Conservation (phyloP, 2,888 invertebrate genomes). For the Eristalis tenax region DNA sequence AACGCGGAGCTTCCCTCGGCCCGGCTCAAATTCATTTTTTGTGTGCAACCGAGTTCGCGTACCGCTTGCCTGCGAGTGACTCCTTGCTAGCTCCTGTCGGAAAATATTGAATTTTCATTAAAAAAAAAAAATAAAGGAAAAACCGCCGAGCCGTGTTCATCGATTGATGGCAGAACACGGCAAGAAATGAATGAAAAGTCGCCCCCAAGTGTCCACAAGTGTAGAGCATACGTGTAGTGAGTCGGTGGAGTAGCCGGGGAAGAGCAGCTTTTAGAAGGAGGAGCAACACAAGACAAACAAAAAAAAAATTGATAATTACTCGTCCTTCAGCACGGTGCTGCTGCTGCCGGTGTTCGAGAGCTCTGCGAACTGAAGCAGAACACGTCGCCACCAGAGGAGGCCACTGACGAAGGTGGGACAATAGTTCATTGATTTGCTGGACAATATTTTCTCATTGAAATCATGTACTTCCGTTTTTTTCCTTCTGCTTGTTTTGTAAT, state of each 20-base stretch:
- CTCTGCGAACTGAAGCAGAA: conserved; percentile 44
- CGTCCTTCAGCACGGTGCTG: not conserved
- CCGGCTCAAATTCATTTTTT: conserved; percentile 3
- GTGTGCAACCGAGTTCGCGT: conserved; percentile 5
- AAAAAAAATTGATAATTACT: not conserved
- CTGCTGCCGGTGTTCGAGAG: conserved; percentile 7
- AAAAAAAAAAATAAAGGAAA: conserved; percentile 7
- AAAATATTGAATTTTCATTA: conserved; percentile 45
- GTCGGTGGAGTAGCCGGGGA: not conserved
- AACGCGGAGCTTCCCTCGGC: not conserved
- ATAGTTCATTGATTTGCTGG: conserved; percentile 26
- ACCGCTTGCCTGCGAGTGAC: no score
- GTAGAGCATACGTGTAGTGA: not conserved
- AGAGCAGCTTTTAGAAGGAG: not conserved
- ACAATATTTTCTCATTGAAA: not conserved
- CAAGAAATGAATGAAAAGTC: conserved; percentile 52
- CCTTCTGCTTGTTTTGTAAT: not conserved
- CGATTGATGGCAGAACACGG: conserved; percentile 61
- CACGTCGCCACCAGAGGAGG: not conserved
- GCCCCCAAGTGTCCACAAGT: conserved; percentile 1
- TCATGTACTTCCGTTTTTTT: not conserved
- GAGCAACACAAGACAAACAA: not conserved
- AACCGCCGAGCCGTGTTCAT: conserved; percentile 7
- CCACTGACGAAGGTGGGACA: conserved; percentile 44
- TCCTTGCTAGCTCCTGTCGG: conserved; percentile 12